A percentile compares a stretch with the other conserved stretches of the same genome.
These are phyloP conservation scores for Bombycilla garrulus DNA, from an alignment of 2,113 vertebrate species.

Conservation along the genomic window DNA sequence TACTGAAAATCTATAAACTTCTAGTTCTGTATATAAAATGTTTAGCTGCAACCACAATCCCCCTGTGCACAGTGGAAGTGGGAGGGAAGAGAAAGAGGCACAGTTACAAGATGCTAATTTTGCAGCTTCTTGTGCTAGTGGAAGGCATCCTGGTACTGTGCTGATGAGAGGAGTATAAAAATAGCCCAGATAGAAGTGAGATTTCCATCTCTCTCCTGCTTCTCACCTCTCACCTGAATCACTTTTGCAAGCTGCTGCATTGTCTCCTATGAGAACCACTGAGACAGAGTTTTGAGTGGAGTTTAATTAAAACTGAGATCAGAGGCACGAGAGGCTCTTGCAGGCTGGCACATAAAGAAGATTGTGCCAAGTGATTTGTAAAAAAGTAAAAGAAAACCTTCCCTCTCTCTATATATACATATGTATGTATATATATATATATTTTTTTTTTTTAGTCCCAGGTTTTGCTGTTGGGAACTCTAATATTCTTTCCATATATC, in stretches of 20 bases:
- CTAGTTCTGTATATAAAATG: neutral
- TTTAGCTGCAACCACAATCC: neutral
- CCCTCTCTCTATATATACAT: too few relatives aligned
- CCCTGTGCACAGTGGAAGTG: neutral
- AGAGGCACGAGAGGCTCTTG: neutral
- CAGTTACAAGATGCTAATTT: neutral
- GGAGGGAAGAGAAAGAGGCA: neutral
- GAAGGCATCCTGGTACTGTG: conserved; percentile 9
- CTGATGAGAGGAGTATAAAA: conserved; percentile 37
- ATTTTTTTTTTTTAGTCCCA: neutral
- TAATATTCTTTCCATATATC: neutral
- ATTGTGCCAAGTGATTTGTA: neutral
- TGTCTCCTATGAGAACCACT: neutral
- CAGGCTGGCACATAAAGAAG: neutral
- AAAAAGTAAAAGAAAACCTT: neutral
- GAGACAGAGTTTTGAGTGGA: neutral
- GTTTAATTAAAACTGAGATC: conserved; percentile 27
- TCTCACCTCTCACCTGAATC: neutral
- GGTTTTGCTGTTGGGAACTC: neutral
- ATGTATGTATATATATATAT: too few relatives aligned
- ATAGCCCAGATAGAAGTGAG: neutral
- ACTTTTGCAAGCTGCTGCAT: neutral
- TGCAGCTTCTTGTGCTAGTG: neutral
- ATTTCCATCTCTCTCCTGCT: neutral
- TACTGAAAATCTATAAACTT: neutral